Percentiles rank a stretch among this genome's conserved stretches.
phyloP scores from a whole-genome alignment of 2,113 vertebrate genomes.

The Galemys pyrenaicus region DNA sequence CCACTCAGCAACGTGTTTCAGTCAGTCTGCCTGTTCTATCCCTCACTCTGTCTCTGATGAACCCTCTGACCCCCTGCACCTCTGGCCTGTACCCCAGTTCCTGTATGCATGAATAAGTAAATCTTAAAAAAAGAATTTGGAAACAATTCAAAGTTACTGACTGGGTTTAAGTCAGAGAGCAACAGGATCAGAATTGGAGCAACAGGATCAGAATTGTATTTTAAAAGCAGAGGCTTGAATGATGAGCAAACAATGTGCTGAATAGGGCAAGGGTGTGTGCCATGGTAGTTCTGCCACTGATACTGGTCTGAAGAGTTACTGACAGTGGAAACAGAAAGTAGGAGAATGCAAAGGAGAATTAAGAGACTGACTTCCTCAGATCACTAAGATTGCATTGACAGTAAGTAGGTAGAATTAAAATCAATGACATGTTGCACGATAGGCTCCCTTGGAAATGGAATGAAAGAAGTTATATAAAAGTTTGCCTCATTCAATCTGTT shows the following conservation, averaged over 20 bases:
- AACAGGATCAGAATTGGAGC: neutral
- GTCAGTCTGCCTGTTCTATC: too few relatives aligned
- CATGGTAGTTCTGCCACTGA: neutral
- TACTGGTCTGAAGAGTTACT: neutral
- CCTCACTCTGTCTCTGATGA: too few relatives aligned
- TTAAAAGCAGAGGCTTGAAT: neutral
- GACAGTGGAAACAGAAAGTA: neutral
- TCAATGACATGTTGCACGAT: constrained; percentile 5
- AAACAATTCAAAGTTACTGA: neutral
- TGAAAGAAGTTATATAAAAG: constrained; percentile 23
- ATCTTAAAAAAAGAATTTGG: too few relatives aligned
- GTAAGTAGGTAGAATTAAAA: constrained; percentile 35
- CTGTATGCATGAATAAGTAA: too few relatives aligned
- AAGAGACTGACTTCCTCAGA: neutral
- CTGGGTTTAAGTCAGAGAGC: neutral
- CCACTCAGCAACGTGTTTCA: too few relatives aligned
- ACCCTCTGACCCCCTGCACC: too few relatives aligned
- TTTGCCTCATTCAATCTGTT: constrained; percentile 5
- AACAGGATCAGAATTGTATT: neutral
- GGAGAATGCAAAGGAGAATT: neutral
- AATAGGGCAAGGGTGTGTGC: neutral
- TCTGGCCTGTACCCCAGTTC: too few relatives aligned
- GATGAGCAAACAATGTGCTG: neutral
- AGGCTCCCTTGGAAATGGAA: constrained; percentile 41
- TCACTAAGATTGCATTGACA: neutral